Evolutionary conservation across 2,888 invertebrate species (phyloP).

Genomic region (Amphimallon solstitiale): DNA sequence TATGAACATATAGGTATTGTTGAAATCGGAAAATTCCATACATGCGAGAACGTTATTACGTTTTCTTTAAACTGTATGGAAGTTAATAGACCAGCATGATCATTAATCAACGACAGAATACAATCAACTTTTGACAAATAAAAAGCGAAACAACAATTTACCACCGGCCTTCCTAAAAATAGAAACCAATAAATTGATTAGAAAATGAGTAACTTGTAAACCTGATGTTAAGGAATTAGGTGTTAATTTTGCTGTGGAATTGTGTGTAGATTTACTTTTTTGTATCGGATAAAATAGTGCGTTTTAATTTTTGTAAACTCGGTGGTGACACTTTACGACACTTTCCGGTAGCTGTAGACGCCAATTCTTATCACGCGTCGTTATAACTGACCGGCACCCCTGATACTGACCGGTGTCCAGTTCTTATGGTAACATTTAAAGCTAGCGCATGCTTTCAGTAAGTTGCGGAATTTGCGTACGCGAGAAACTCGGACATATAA

Average conservation of each 20-base stretch:
- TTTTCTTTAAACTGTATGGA: background rate
- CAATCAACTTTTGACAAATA: constrained; percentile 12
- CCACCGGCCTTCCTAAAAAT: constrained; percentile 17
- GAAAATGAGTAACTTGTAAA: background rate
- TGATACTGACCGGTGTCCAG: constrained; percentile 53
- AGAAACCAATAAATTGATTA: constrained; percentile 23
- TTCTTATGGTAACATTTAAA: constrained; percentile 16
- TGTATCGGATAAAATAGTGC: background rate
- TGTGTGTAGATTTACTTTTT: background rate
- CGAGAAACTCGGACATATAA: background rate
- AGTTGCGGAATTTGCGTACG: constrained; percentile 16
- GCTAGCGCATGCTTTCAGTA: constrained; percentile 38
- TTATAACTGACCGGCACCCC: constrained; percentile 43
- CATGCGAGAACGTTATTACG: background rate
- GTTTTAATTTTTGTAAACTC: background rate
- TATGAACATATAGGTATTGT: no score
- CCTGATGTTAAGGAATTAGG: background rate
- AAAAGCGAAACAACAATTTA: constrained; percentile 6
- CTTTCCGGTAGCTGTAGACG: constrained; percentile 13
- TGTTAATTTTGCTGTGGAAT: background rate
- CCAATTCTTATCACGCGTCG: constrained; percentile 37
- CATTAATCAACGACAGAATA: constrained; percentile 35
- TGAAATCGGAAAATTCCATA: background rate
- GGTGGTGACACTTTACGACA: constrained; percentile 5
- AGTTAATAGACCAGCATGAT: constrained; percentile 8